These are phyloP conservation scores for Megalops atlanticus DNA, from an alignment of 2,113 vertebrate species.

Conservation along the genomic window DNA sequence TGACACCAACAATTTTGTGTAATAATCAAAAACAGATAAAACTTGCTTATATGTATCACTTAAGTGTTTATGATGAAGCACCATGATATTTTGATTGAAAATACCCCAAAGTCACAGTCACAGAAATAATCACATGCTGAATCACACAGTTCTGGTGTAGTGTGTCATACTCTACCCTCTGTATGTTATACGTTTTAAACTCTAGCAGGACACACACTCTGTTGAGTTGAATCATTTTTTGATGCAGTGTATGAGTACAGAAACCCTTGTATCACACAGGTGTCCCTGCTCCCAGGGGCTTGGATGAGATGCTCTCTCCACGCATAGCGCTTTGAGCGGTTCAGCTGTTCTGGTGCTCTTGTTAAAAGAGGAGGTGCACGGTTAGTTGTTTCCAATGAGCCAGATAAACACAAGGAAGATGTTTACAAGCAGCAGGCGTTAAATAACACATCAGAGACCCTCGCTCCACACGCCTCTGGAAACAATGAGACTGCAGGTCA, in stretches of 20 bases:
- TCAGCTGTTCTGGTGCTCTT: background rate
- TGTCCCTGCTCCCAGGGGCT: background rate
- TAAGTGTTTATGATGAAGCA: no score
- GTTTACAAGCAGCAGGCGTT: conserved; percentile 4
- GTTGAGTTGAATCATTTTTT: background rate
- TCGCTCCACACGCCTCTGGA: background rate
- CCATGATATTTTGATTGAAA: no score
- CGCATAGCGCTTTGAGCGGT: background rate
- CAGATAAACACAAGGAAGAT: background rate
- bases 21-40: no score
- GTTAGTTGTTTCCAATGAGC: background rate
- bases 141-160: conserved; percentile 29
- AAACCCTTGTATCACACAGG: background rate
- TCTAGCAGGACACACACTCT: background rate
- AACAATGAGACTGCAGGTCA: conserved; percentile 5
- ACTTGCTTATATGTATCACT: no score
- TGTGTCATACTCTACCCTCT: no score
- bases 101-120: no score
- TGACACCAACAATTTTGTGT: no score
- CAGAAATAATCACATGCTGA: no score
- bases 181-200: no score
- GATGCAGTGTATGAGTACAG: background rate
- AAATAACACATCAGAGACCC: conserved; percentile 9
- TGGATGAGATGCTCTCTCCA: background rate
- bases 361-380: background rate